Base-by-base conservation (phyloP, 2,888 invertebrate species). In the Coleophora flavipennella region DNA sequence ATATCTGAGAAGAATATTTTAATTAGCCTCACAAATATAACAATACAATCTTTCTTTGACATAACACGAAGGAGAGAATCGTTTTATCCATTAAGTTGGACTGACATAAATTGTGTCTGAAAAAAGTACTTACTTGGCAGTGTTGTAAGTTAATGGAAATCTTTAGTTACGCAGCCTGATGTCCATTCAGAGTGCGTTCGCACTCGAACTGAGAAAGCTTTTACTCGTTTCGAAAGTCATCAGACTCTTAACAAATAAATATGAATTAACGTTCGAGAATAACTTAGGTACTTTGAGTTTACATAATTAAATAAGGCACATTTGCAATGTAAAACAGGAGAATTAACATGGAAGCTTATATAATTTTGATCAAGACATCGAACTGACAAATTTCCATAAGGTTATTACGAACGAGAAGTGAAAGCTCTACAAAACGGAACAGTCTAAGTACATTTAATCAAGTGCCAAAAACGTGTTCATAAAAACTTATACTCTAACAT, bases 131-230 rank as follows among this genome's bases (percentile, higher is more conserved):
- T 26, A 12, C 31, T 31, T 35, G 27, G 31, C 27, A 32, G 46
- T 48, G 53, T 54, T 56, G 57, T 59, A 54, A 62, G 60, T 60
- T 66, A 67, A 69, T 67, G 68, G 69, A 67, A 67, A 55, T 61
- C 53, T 53, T 55, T 58, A 53, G 65, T 64, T 52, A 56, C 47
- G 45, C 51, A 42, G 20, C 20, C 20, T 20, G 20, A 20, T 20
- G 20, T 20, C 20, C 20, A 20, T 6, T 20, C 20, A 6, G 20
- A 6, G 20, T 6, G 20, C 20, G 20, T 6, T 3, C 20, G 20
- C 20, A 20, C 20, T 20, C 20, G 20, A 20, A 6, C 20, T 6
- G 20, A 20, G 20, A 20, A 20, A 20, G 20, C 20, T 20, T 20
- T 20, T 20, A 20, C 20, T 20, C 20, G 20, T 20, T 20, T 3